Percentiles rank a stretch among this genome's conserved stretches.
phyloP scores from a whole-genome alignment of 1,140 invertebrate genomes.

The Galendromus occidentalis region DNA sequence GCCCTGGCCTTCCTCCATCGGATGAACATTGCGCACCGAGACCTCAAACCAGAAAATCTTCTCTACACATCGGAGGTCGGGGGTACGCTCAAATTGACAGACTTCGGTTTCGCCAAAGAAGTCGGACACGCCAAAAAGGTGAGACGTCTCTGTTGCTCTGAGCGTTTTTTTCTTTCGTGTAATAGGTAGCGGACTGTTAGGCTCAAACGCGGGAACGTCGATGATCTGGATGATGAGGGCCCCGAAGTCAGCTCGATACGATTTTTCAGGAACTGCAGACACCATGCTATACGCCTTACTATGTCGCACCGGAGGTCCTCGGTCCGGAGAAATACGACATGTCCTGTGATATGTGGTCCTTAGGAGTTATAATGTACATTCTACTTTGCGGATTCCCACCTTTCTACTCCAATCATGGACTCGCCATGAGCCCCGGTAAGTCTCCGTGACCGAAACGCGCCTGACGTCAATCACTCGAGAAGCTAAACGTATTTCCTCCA shows the following conservation, averaged over 20 bases:
- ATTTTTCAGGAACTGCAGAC: slow-evolving; percentile 65
- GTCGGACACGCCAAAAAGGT: slow-evolving; percentile 15
- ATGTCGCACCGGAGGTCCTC: slow-evolving; percentile 88
- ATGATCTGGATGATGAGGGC: too few relatives aligned
- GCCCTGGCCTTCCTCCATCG: slow-evolving; percentile 88
- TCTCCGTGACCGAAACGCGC: too few relatives aligned
- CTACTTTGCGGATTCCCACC: slow-evolving; percentile 93
- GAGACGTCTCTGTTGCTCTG: too few relatives aligned
- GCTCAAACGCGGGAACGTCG: too few relatives aligned
- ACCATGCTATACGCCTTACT: slow-evolving; percentile 95
- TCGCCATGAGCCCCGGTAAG: slow-evolving; percentile 45
- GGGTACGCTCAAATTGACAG: slow-evolving; percentile 79
- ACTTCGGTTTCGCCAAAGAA: slow-evolving; percentile 99
- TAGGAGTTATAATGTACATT: slow-evolving; percentile 96
- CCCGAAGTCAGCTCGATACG: too few relatives aligned
- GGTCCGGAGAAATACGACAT: slow-evolving; percentile 92
- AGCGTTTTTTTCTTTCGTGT: too few relatives aligned
- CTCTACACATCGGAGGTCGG: slow-evolving; percentile 31
- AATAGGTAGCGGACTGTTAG: too few relatives aligned
- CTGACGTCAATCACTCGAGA: too few relatives aligned
- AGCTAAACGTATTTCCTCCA: too few relatives aligned
- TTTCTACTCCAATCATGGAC: slow-evolving; percentile 89
- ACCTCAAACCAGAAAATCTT: slow-evolving; percentile 58
- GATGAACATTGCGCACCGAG: slow-evolving; percentile 85
- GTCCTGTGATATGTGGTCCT: slow-evolving; percentile 93